Base-by-base conservation (phyloP, 2,888 invertebrate species). In the Andrena marginata region DNA sequence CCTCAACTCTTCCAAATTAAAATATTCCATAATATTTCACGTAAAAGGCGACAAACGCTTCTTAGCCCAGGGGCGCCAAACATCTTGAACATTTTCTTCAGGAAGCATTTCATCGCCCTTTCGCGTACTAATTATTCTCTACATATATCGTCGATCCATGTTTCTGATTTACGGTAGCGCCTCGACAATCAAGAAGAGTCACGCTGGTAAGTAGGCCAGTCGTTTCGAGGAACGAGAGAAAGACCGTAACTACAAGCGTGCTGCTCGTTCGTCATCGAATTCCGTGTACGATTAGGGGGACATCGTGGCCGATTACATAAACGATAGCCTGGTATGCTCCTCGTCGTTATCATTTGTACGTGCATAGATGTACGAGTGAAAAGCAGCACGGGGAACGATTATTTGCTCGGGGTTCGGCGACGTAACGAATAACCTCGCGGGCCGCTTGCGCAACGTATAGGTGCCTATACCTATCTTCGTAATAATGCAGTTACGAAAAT, bases 401-500 rank as follows among this genome's bases (percentile, higher is more conserved):
- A 85, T 85, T 82, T 60, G 72, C 73, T 68, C 77, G 67, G 26
- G 54, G 77, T 68, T 81, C 70, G 74, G 54, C 85, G 87, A 89
- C 91, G 91, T 90, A 91, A 91, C 88, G 81, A 89, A 90, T 90
- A 89, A 88, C 84, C 87, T 86, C 86, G 80, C 81, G 86, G 56
- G 81, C 83, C 87, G 87, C 90, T 92, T 92, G 89, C 91, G 91
- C 92, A 92, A 92, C 90, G 86, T 82, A 84, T 85, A 86, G 86
- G 82, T 79, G 80, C 31, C 73, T 79, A 79, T 84, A 78, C 79
- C 85, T 90, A 90, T 89, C 88, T 88, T 89, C 89, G 90, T 91
- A 92, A 92, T 92, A 92, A 92, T 91, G 91, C 90, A 91, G 92
- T 92, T 92, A 92, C 90, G 90, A 91, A 91, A 92, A 92, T 90